A percentile compares a stretch with the other conserved stretches of the same genome.
Evolutionary conservation across 2,113 vertebrate species (phyloP).

Genomic region (Silurus meridionalis): DNA sequence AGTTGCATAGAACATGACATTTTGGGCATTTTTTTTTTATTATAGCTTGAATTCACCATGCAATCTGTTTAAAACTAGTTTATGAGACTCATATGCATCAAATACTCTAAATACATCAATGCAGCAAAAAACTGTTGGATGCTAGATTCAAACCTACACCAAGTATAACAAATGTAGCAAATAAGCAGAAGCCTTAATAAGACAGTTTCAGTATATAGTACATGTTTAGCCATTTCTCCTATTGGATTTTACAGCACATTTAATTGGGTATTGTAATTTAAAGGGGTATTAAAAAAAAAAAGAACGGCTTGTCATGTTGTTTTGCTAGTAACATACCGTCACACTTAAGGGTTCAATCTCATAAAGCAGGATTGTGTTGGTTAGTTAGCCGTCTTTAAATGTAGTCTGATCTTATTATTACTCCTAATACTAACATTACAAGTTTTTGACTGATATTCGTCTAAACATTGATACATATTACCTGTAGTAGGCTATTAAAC

Average conservation of each 20-base stretch:
- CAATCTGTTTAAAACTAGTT: not conserved
- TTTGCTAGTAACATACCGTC: not conserved
- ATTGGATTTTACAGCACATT: not conserved
- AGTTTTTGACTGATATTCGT: not conserved
- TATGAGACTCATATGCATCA: not conserved
- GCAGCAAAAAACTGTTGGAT: not conserved
- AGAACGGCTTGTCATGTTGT: too few species aligned
- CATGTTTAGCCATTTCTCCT: not conserved
- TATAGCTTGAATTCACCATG: not conserved
- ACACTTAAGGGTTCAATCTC: not conserved
- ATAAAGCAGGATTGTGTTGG: not conserved
- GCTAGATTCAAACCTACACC: not conserved
- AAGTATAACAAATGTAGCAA: not conserved
- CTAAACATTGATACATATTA: not conserved
- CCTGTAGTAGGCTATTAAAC: not conserved
- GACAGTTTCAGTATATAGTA: not conserved
- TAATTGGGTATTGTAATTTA: not conserved
- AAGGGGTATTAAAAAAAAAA: not conserved
- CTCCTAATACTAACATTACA: not conserved
- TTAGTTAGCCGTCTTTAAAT: not conserved
- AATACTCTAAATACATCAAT: slow-evolving; percentile 12
- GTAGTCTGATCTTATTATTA: not conserved
- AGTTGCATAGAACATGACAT: not conserved
- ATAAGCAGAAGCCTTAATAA: not conserved
- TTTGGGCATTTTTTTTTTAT: not conserved